phyloP scores from a whole-genome alignment of 2,888 invertebrate genomes.

The Oithona nana region DNA sequence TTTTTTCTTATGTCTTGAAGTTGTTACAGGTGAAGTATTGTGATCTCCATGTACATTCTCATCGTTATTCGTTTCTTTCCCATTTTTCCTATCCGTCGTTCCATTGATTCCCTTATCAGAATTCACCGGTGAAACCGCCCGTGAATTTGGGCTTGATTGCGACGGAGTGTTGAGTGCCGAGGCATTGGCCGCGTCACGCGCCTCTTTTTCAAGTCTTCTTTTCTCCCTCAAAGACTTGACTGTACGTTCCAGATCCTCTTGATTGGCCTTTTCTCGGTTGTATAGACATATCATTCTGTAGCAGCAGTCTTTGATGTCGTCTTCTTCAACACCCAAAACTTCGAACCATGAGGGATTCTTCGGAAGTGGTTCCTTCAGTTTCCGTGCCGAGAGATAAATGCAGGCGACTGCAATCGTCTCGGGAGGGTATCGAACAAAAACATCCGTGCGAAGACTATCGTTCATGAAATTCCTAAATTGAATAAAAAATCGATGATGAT shows the following conservation, averaged over 20 bases:
- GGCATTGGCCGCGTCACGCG: not conserved
- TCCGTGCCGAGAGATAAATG: constrained; percentile 80
- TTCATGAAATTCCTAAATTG: constrained; percentile 94
- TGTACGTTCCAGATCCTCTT: constrained; percentile 1
- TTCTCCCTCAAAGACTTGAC: not conserved
- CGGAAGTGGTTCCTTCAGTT: constrained; percentile 64
- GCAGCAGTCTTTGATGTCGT: constrained; percentile 17
- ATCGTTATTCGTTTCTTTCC: not conserved
- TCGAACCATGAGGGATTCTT: constrained; percentile 59
- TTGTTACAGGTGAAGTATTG: not conserved
- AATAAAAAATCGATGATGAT: no score
- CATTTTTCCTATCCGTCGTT: not conserved
- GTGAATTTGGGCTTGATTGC: not conserved
- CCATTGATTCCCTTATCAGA: not conserved
- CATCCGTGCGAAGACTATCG: constrained; percentile 87
- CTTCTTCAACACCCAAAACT: constrained; percentile 15
- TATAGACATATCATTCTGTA: constrained; percentile 16
- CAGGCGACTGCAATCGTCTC: constrained; percentile 99
- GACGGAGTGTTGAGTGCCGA: not conserved
- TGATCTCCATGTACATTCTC: not conserved
- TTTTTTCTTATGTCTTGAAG: not conserved
- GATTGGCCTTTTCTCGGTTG: constrained; percentile 12
- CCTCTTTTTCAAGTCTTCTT: not conserved
- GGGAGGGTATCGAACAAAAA: constrained; percentile 83
- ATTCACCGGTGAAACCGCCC: not conserved